phyloP scores from a whole-genome alignment of 2,888 invertebrate genomes.

The Bruchidius siliquastri region DNA sequence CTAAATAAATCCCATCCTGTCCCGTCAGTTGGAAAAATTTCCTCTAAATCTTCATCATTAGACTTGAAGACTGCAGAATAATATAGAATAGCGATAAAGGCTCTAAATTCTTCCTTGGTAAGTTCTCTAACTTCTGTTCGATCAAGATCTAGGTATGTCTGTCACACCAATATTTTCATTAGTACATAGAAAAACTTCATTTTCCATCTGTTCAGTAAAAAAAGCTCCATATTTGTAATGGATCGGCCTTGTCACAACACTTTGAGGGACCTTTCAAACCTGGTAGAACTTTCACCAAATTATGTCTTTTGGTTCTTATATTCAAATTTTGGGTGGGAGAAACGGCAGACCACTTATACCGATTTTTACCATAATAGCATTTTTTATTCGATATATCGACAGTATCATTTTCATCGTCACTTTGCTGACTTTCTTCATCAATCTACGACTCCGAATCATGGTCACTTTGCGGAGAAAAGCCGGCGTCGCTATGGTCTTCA shows the following conservation, averaged over 20 bases:
- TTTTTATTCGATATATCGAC: neutral
- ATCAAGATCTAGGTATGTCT: too few species aligned
- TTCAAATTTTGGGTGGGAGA: neutral
- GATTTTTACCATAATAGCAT: slow-evolving; percentile 1
- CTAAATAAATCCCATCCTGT: neutral
- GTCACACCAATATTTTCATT: neutral
- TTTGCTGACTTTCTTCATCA: neutral
- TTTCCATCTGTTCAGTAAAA: neutral
- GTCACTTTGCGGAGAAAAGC: slow-evolving; percentile 3
- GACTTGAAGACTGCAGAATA: neutral
- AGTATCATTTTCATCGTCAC: neutral
- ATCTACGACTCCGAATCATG: slow-evolving; percentile 2
- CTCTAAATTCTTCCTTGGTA: neutral
- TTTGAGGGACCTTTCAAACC: neutral
- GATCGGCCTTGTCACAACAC: neutral
- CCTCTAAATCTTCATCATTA: neutral
- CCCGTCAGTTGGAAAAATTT: neutral
- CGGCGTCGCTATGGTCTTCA: neutral
- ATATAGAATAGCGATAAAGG: neutral
- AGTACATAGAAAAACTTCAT: neutral
- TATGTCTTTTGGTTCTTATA: neutral
- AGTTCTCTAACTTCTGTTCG: neutral
- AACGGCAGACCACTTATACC: slow-evolving; percentile 1
- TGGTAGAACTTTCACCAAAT: neutral
- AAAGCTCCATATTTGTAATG: neutral